Evolutionary conservation across 2,113 vertebrate species (phyloP).

Genomic region (Piaya cayana): DNA sequence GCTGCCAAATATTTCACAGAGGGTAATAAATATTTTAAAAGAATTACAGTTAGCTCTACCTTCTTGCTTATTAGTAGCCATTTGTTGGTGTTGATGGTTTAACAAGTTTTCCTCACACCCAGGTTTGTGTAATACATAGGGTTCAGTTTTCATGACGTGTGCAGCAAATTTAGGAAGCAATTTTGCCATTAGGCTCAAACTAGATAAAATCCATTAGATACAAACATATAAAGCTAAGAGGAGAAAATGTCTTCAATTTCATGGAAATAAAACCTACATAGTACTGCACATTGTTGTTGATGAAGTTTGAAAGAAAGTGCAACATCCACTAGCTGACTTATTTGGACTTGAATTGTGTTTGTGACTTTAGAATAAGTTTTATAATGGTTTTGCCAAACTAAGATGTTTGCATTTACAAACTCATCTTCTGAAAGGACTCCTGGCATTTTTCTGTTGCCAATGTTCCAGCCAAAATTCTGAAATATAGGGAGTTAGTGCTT

Average conservation of each 20-base stretch:
- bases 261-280: neutral
- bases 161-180: neutral
- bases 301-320: neutral
- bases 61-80: neutral
- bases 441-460: neutral
- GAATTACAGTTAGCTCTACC: neutral
- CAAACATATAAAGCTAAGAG: neutral
- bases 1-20: slow-evolving; percentile 15
- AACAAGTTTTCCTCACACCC: neutral
- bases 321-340: neutral
- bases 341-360: neutral
- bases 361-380: neutral
- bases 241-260: neutral
- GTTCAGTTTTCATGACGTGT: neutral
- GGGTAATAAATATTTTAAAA: slow-evolving; percentile 2
- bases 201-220: neutral
- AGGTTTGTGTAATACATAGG: neutral
- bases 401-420: neutral
- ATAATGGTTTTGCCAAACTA: neutral
- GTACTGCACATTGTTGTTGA: neutral
- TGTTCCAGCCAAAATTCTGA: neutral
- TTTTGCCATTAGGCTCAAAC: neutral
- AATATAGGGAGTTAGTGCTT: neutral
- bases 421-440: neutral
- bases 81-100: neutral